phyloP scores from a whole-genome alignment of 2,888 invertebrate species.

The Oscheius sp. region DNA sequence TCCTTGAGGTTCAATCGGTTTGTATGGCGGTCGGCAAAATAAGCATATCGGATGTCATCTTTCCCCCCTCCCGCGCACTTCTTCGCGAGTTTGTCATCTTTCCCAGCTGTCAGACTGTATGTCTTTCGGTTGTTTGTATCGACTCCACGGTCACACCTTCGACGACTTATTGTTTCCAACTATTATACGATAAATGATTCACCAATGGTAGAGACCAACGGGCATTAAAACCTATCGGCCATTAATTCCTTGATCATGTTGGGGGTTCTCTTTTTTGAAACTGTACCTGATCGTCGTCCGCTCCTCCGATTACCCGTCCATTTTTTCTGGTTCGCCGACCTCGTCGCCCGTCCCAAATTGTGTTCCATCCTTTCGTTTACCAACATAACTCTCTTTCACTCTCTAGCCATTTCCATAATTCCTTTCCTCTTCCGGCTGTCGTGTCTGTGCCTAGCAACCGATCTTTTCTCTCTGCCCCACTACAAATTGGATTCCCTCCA shows the following conservation, averaged over 20 bases:
- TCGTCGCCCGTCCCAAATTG: not conserved
- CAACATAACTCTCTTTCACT: not conserved
- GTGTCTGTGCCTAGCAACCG: no score
- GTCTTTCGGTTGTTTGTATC: conserved; percentile 6
- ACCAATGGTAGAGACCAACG: no score
- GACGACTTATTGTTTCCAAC: not conserved
- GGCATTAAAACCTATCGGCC: no score
- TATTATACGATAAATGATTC: no score
- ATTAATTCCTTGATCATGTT: no score
- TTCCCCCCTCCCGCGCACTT: conserved; percentile 7
- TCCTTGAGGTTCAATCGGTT: conserved; percentile 11
- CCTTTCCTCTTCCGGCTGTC: no score
- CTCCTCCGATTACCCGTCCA: conserved; percentile 10
- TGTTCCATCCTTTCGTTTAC: not conserved
- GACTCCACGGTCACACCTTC: conserved; percentile 5
- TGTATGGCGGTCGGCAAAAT: conserved; percentile 9
- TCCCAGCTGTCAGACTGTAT: conserved; percentile 10
- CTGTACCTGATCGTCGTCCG: no score
- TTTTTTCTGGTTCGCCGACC: conserved; percentile 4
- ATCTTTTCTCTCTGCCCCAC: no score
- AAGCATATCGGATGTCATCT: conserved; percentile 26
- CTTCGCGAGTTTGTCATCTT: conserved; percentile 18
- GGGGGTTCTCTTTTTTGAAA: no score
- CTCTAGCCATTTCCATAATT: conserved; percentile 25
- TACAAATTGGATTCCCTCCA: no score